phyloP scores from a whole-genome alignment of 2,113 vertebrate genomes.

The western clawed frog (Xenopus tropicalis) region DNA sequence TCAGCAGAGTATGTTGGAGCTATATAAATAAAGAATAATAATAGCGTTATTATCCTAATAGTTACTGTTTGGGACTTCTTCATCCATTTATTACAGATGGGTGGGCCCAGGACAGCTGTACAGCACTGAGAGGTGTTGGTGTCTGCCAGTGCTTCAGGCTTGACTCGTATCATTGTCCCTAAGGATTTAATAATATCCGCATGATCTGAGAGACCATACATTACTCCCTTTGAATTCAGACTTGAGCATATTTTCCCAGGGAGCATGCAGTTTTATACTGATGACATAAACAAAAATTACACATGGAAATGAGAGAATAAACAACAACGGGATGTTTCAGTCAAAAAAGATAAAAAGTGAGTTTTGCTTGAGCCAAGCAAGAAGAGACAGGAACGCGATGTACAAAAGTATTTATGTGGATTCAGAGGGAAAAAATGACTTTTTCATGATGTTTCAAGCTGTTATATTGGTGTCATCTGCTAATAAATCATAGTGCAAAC shows the following conservation, averaged over 20 bases:
- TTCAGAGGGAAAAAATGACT: not conserved
- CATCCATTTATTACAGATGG: too few relatives aligned
- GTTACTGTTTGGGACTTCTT: too few relatives aligned
- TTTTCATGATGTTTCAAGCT: too few relatives aligned
- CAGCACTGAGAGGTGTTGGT: too few relatives aligned
- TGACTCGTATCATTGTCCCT: slow-evolving; percentile 18
- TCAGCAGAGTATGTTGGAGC: too few relatives aligned
- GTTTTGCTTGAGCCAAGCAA: not conserved
- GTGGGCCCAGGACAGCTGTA: too few relatives aligned
- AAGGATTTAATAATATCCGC: not conserved
- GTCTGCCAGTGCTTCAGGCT: not conserved
- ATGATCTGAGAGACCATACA: slow-evolving; percentile 14
- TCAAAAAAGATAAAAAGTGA: slow-evolving; percentile 12
- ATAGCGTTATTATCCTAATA: too few relatives aligned
- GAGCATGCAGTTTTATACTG: slow-evolving; percentile 13
- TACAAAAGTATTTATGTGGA: not conserved
- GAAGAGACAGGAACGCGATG: too few relatives aligned
- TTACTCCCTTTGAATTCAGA: slow-evolving; percentile 25
- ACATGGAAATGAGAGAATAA: slow-evolving; percentile 22
- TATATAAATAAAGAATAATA: too few relatives aligned
- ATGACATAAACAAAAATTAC: slow-evolving; percentile 28
- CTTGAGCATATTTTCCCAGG: slow-evolving; percentile 30
- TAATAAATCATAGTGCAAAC: too few relatives aligned
- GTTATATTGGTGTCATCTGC: too few relatives aligned
- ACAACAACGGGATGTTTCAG: slow-evolving; percentile 9